A percentile compares a stretch with the other conserved stretches of the same genome.
Evolutionary conservation across 2,113 vertebrate genomes (phyloP).

Genomic region (Crotophaga sulcirostris): DNA sequence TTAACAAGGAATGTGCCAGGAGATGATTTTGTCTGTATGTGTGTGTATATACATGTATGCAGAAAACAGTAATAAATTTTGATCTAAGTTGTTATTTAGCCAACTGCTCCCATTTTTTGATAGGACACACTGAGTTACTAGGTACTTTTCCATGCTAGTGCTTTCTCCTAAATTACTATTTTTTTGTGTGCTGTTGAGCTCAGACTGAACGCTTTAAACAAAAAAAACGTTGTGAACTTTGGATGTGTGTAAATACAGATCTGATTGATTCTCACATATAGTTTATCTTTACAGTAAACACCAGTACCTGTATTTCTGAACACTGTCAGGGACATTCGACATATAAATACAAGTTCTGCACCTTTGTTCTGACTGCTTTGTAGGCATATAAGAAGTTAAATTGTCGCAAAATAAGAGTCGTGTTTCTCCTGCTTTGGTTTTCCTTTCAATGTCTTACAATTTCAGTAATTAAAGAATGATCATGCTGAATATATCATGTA

Average conservation of each 20-base stretch:
- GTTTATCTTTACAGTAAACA: not conserved
- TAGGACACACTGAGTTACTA: not conserved
- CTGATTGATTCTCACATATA: not conserved
- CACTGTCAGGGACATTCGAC: not conserved
- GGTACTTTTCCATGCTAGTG: not conserved
- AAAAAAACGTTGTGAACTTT: not conserved
- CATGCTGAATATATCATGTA: not conserved
- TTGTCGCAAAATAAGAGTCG: not conserved
- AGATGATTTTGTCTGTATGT: not conserved
- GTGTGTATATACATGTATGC: not conserved
- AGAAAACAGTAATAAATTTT: not conserved
- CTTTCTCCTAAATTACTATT: not conserved
- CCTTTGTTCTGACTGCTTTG: not conserved
- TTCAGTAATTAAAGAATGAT: not conserved
- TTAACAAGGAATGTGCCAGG: not conserved
- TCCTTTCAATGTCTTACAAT: not conserved
- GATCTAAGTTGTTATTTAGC: not conserved
- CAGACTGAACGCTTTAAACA: not conserved
- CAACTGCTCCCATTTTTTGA: not conserved
- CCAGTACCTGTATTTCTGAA: not conserved
- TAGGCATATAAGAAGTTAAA: not conserved
- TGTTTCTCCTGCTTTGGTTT: not conserved
- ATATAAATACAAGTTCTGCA: not conserved
- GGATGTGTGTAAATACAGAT: not conserved
- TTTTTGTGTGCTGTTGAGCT: not conserved